phyloP scores from a whole-genome alignment of 2,888 invertebrate species.

The Synergus gifuensis region DNA sequence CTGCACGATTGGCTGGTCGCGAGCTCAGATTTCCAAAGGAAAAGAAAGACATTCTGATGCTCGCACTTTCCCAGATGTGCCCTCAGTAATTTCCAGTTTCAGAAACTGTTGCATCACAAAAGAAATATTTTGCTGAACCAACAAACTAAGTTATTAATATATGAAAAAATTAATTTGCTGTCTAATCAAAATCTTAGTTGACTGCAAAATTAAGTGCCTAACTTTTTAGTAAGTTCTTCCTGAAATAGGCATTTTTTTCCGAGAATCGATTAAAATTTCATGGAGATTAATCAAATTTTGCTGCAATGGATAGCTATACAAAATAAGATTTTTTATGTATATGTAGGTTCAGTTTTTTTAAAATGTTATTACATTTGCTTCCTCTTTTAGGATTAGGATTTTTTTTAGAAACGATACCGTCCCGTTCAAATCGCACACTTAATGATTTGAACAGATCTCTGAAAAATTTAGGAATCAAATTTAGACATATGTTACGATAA shows the following conservation, averaged over 20 bases:
- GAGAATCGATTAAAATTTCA: neutral
- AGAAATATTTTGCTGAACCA: conserved; percentile 13
- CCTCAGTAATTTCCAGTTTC: conserved; percentile 66
- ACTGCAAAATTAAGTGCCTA: neutral
- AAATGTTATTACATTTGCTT: neutral
- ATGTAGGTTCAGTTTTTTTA: neutral
- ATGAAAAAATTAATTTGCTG: neutral
- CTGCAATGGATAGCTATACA: neutral
- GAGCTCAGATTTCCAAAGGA: conserved; percentile 97
- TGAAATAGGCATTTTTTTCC: neutral
- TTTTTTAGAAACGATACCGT: neutral
- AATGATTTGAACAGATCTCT: conserved; percentile 29
- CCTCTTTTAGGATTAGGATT: neutral
- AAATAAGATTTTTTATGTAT: neutral
- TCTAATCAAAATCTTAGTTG: neutral
- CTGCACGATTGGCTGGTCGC: conserved; percentile 91
- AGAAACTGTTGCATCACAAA: neutral
- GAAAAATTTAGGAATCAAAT: conserved; percentile 26
- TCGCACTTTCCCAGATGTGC: conserved; percentile 90
- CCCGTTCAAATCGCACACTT: neutral
- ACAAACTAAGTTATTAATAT: neutral
- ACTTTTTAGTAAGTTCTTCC: neutral
- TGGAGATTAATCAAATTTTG: neutral
- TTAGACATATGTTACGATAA: conserved; percentile 22
- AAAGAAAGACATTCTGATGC: conserved; percentile 94